phyloP scores from a whole-genome alignment of 2,113 vertebrate species.

The Alethe castanea region DNA sequence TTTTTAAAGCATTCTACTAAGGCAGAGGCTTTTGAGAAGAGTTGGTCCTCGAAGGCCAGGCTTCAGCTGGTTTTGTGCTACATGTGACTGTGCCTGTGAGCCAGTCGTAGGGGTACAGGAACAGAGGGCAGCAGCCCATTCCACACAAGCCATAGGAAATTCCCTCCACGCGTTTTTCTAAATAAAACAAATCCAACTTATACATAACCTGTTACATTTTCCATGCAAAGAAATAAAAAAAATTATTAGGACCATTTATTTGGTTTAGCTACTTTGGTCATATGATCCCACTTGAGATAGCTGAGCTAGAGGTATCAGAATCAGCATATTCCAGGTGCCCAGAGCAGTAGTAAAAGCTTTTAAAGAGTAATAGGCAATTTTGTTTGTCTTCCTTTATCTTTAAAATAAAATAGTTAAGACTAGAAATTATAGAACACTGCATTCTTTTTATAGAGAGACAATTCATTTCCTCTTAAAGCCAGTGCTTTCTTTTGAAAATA shows the following conservation, averaged over 20 bases:
- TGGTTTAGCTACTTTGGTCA: not conserved
- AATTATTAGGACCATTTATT: not conserved
- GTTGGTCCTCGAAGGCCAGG: not conserved
- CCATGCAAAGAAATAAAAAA: not conserved
- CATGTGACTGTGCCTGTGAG: fast-evolving
- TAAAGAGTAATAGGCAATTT: not conserved
- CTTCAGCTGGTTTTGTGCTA: not conserved
- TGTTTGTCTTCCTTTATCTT: not conserved
- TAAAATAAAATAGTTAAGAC: not conserved
- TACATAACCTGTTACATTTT: not conserved
- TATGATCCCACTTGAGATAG: not conserved
- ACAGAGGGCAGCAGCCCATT: not conserved
- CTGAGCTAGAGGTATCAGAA: not conserved
- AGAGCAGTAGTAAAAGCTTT: not conserved
- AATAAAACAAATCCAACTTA: not conserved
- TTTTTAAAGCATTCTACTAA: not conserved
- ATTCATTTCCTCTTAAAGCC: not conserved
- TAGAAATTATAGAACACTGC: not conserved
- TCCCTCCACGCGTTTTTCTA: not conserved
- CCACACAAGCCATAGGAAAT: not conserved
- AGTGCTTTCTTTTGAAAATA: not conserved
- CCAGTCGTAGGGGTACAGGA: not conserved
- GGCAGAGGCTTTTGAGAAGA: not conserved
- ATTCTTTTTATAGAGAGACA: not conserved
- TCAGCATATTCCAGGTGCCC: not conserved